Evolutionary conservation across 2,797 vertebrate genomes (phyloP).

Genomic region (Artibeus jamaicensis): DNA sequence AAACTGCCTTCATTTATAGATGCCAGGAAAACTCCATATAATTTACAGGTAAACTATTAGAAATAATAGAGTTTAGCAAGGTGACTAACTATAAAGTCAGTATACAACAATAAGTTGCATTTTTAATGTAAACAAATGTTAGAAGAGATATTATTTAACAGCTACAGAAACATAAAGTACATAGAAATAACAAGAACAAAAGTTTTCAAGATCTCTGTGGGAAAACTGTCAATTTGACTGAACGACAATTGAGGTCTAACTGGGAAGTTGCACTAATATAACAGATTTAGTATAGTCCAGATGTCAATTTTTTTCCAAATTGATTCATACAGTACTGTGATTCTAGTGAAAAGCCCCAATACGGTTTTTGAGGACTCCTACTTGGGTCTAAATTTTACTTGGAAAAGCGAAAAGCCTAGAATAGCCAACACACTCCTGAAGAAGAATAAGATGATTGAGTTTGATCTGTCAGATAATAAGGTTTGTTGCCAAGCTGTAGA

Average conservation of each 20-base stretch:
- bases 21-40: slow-evolving; percentile 2
- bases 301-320: not conserved
- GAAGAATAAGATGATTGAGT: not conserved
- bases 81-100: not conserved
- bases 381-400: not conserved
- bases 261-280: not conserved
- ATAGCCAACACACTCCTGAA: not conserved
- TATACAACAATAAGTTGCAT: slow-evolving; percentile 1
- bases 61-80: slow-evolving; percentile 12
- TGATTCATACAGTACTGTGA: not conserved
- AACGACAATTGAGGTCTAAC: not conserved
- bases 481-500: not conserved
- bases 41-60: not conserved
- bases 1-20: not conserved
- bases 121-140: not conserved
- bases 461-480: not conserved
- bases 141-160: not conserved
- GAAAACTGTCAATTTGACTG: not conserved
- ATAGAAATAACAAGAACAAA: not conserved
- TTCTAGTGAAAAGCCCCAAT: not conserved
- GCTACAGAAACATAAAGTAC: not conserved
- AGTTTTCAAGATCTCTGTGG: not conserved
- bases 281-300: not conserved
- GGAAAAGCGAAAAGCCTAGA: not conserved
- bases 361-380: not conserved